Evolutionary conservation across 2,113 vertebrate species (phyloP), one percentile per base, ranked within the genome.

Genomic region (Neodontobutis hainanensis): DNA sequence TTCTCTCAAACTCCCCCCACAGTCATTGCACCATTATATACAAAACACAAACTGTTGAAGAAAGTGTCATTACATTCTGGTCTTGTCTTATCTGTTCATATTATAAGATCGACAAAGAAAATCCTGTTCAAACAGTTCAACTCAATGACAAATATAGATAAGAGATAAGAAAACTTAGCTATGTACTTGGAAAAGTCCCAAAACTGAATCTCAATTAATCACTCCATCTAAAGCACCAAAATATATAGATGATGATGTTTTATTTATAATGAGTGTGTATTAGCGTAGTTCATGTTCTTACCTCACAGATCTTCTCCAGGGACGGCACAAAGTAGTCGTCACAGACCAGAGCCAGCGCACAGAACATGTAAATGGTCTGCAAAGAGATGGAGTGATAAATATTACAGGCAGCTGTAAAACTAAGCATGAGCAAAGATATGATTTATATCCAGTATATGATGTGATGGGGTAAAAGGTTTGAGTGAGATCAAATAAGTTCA

Each of bases 291-390:
- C 15, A 42, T 40, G 38, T 46, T 87, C 92, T 49, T 92, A 97
- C 96, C 88, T 97, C 94, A 15, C 94, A 96, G 82, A 98, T 95
- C 91, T 98, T 98, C 68, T 98, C 96, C 94, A 98, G 82, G 0
- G 96, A 98, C 42, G 96, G 96, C 56, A 98, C 96, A 3, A 98
- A 98, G 92, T 97, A 98, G 91, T 98, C 96, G 45, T 98, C 96
- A 7, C 96, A 98, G 58, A 98, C 94, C 4, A 98, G 94, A 6
- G 96, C 96, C 87, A 98, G 86, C 0, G 95, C 95, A 3, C 96
- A 98, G 83, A 98, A 98, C 95, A 98, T 95, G 81, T 98, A 98
- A 80, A 98, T 93, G 0, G 95, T 93, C 96, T 98, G 88, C 73
- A 7, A 84, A 71, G 38, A 74, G 36, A 75, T 8, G 62, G 11